Percentiles rank a stretch among this genome's conserved stretches.
Evolutionary conservation across 1,140 invertebrate species (phyloP).

Genomic region (Babylonia areolata): DNA sequence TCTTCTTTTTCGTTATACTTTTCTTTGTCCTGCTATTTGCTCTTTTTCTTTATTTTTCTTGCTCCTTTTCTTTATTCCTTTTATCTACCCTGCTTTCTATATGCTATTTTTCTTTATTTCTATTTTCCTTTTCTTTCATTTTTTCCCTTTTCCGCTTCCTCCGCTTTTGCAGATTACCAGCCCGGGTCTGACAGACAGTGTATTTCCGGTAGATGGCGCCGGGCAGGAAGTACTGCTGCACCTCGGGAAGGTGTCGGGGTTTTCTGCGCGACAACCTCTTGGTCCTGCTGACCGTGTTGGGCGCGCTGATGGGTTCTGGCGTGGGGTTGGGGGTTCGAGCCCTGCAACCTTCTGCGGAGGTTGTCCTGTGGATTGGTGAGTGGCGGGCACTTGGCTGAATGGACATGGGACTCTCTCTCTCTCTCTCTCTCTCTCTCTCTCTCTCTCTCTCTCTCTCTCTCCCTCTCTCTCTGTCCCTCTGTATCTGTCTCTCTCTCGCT

Average conservation of each 20-base stretch:
- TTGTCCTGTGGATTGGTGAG: constrained; percentile 85
- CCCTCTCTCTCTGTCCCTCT: neutral
- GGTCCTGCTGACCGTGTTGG: constrained; percentile 55
- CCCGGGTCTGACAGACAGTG: too few species aligned
- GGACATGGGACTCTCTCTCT: constrained; percentile 15
- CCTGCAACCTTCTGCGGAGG: constrained; percentile 82
- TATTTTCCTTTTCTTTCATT: too few species aligned
- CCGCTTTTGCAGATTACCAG: too few species aligned
- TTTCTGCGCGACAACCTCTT: constrained; percentile 50
- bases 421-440: constrained; percentile 24
- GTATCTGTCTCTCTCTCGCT: neutral
- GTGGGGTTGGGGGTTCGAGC: constrained; percentile 83
- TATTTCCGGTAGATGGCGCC: neutral
- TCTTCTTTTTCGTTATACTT: too few species aligned
- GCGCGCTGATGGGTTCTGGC: constrained; percentile 56
- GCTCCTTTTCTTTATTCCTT: too few species aligned
- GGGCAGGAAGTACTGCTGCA: constrained; percentile 30
- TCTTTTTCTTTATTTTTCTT: too few species aligned
- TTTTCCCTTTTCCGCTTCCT: too few species aligned
- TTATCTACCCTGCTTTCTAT: too few species aligned
- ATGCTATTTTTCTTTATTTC: too few species aligned
- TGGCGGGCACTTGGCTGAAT: too few species aligned
- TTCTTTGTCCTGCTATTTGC: too few species aligned
- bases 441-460: constrained; percentile 18
- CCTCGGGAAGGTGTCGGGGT: constrained; percentile 1